Percentiles rank a stretch among this genome's conserved stretches.
Conservation (phyloP, 2,888 invertebrate genomes). For the Pheosia gnoma region DNA sequence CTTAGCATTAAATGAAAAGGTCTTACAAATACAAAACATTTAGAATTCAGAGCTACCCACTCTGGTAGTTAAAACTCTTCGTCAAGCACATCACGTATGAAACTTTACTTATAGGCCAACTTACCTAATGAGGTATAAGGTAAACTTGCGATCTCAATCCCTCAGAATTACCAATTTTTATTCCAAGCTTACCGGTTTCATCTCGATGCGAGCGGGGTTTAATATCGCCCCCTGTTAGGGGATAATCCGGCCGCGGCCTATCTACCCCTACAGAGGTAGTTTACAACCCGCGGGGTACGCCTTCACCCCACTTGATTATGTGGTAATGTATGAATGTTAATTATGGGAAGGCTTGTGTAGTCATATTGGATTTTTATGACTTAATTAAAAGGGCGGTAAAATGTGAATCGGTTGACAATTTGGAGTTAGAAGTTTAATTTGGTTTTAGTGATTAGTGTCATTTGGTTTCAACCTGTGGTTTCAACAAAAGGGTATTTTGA, state of each 20-base stretch:
- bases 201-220: slow-evolving; percentile 19
- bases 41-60: too few species aligned
- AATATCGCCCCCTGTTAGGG: slow-evolving; percentile 42
- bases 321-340: slow-evolving; percentile 38
- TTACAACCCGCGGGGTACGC: slow-evolving; percentile 11
- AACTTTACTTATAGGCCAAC: neutral
- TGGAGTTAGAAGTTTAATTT: too few species aligned
- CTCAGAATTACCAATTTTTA: slow-evolving; percentile 20
- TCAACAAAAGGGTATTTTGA: too few species aligned
- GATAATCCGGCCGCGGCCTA: slow-evolving; percentile 21
- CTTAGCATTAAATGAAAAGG: too few species aligned
- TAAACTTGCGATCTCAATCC: neutral
- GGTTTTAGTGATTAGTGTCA: too few species aligned
- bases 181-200: slow-evolving; percentile 14
- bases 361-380: neutral
- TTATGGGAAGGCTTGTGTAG: slow-evolving; percentile 6
- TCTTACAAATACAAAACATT: too few species aligned
- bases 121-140: neutral
- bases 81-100: neutral
- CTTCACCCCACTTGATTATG: slow-evolving; percentile 24
- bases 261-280: neutral
- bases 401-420: neutral
- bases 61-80: neutral
- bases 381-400: neutral
- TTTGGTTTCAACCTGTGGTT: too few species aligned